Evolutionary conservation across 2,113 vertebrate genomes (phyloP).

Genomic region (Epinephelus lanceolatus): DNA sequence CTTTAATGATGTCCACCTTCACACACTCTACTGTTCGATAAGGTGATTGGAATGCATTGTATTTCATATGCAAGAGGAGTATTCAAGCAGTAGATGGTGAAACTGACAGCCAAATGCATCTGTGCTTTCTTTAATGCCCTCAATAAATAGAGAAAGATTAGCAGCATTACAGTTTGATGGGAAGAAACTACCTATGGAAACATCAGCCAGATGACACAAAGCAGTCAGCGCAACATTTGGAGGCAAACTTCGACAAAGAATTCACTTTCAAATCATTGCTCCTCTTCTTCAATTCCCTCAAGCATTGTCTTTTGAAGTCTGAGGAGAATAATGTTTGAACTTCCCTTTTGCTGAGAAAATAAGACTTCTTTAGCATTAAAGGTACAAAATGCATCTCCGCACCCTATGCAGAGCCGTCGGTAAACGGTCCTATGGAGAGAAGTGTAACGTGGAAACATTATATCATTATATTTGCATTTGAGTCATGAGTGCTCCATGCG

Average conservation of each 20-base stretch:
- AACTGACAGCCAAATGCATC: constrained; percentile 8
- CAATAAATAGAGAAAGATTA: constrained; percentile 34
- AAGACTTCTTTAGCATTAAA: not conserved
- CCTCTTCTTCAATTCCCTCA: constrained; percentile 3
- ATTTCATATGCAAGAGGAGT: constrained; percentile 6
- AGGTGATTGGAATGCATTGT: not conserved
- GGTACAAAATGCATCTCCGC: not conserved
- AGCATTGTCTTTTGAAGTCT: constrained; percentile 33
- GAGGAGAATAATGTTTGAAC: constrained; percentile 17
- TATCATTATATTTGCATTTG: constrained; percentile 19
- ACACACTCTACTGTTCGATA: not conserved
- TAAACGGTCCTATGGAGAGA: not conserved
- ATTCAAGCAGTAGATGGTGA: not conserved
- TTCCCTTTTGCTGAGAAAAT: constrained; percentile 19
- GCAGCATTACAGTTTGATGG: not conserved
- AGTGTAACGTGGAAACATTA: not conserved
- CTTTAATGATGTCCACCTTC: not conserved
- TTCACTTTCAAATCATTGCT: constrained; percentile 29
- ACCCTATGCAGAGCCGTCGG: not conserved
- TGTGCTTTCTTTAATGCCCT: constrained; percentile 2
- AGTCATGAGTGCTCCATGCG: constrained; percentile 8
- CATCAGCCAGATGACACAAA: constrained; percentile 8
- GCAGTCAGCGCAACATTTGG: not conserved
- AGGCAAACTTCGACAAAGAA: constrained; percentile 26
- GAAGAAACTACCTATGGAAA: constrained; percentile 35